A percentile compares a stretch with the other conserved stretches of the same genome.
These are phyloP conservation scores for Subacronicta megacephala DNA, from an alignment of 2,888 invertebrate species.

Conservation along the genomic window DNA sequence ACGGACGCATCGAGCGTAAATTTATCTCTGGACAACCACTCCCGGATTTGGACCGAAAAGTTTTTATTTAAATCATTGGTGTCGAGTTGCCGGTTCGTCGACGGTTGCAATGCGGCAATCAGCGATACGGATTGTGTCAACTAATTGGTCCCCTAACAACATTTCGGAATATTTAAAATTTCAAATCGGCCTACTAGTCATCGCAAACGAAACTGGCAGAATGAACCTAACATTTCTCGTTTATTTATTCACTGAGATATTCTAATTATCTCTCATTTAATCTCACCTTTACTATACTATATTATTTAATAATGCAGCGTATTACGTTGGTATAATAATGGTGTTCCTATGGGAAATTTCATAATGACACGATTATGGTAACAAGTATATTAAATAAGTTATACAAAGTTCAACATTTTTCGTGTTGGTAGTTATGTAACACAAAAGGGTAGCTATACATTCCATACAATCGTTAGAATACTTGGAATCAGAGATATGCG, in stretches of 20 bases:
- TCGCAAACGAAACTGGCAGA: slow-evolving; percentile 22
- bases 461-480: no score
- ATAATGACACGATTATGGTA: no score
- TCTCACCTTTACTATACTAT: slow-evolving; percentile 36
- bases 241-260: slow-evolving; percentile 32
- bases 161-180: slow-evolving; percentile 49
- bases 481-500: no score
- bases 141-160: slow-evolving; percentile 51
- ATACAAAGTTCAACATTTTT: no score
- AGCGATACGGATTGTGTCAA: slow-evolving; percentile 42
- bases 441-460: no score
- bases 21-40: slow-evolving; percentile 24
- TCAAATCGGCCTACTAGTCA: slow-evolving; percentile 31
- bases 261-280: slow-evolving; percentile 42
- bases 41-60: slow-evolving; percentile 12
- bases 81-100: slow-evolving; percentile 46
- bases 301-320: slow-evolving; percentile 25
- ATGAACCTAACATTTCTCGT: slow-evolving; percentile 22
- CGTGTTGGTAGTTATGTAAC: no score
- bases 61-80: slow-evolving; percentile 38
- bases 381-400: no score
- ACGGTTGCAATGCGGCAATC: slow-evolving; percentile 47
- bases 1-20: slow-evolving; percentile 16
- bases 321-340: slow-evolving; percentile 6
- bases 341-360: neutral